Conservation (phyloP, 2,113 vertebrate genomes). For the Alaudala cheleensis region DNA sequence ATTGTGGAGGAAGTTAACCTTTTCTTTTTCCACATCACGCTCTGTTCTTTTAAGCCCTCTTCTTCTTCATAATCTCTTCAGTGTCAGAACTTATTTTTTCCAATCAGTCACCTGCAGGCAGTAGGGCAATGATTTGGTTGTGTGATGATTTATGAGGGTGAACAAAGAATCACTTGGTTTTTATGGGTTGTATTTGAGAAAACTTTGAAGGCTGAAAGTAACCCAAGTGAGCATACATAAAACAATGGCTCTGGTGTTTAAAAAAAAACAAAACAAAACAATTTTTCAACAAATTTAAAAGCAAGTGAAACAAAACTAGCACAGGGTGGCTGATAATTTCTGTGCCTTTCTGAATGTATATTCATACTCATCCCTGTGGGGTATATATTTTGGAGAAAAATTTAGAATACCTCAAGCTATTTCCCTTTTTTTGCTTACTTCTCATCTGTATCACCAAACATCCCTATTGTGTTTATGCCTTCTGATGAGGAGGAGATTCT, state of each 20-base stretch:
- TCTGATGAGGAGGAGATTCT: background rate
- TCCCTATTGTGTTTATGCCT: background rate
- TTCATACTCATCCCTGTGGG: background rate
- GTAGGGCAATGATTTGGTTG: background rate
- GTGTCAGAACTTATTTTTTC: background rate
- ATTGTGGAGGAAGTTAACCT: background rate
- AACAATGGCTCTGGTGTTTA: background rate
- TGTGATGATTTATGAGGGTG: background rate
- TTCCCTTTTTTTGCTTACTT: constrained; percentile 41
- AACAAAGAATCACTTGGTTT: background rate
- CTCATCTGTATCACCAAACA: constrained; percentile 26
- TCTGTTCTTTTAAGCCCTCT: background rate
- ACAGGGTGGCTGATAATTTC: background rate
- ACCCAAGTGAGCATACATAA: background rate
- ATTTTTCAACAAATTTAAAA: background rate
- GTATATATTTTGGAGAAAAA: constrained; percentile 46
- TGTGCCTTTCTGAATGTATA: constrained; percentile 10
- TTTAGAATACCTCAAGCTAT: constrained; percentile 28
- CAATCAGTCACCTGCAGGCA: background rate
- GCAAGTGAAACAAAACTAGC: background rate
- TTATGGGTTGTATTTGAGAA: background rate
- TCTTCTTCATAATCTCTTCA: background rate
- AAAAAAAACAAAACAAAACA: background rate
- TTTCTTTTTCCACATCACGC: background rate
- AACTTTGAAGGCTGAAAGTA: background rate